Conservation (phyloP, 2,797 vertebrate species). For the Sylvia borin region DNA sequence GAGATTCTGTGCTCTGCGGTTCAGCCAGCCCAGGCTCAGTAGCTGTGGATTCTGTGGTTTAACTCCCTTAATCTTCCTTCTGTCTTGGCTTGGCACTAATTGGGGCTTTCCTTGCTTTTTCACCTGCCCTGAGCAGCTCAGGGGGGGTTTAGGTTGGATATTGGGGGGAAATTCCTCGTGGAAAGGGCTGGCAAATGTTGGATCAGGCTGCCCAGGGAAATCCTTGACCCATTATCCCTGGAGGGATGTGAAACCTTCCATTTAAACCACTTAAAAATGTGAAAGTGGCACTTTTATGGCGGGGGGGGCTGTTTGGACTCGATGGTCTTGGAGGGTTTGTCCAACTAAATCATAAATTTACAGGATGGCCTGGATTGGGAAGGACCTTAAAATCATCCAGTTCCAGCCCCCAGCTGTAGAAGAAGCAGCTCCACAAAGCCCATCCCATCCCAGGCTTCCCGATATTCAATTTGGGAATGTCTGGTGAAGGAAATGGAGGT, state of each 20-base stretch:
- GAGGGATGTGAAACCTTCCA: background rate
- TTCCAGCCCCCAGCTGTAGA: background rate
- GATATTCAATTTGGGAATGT: background rate
- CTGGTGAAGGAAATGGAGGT: background rate
- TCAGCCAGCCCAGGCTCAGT: conserved; percentile 30
- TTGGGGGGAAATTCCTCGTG: background rate
- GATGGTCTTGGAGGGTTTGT: background rate
- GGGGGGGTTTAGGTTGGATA: background rate
- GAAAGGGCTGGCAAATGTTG: background rate
- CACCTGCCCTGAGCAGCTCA: background rate
- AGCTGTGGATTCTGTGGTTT: conserved; percentile 72
- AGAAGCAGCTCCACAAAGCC: background rate
- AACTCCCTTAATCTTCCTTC: background rate
- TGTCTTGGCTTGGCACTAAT: background rate
- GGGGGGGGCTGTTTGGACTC: background rate
- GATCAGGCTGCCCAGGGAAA: background rate
- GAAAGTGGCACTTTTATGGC: no score
- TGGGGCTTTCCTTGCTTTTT: background rate
- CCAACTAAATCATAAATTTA: background rate
- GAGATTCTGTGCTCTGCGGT: conserved; percentile 52
- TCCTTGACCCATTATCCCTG: background rate
- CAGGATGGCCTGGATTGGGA: background rate
- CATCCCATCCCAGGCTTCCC: background rate
- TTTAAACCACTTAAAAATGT: no score
- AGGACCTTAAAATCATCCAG: background rate